Conservation (phyloP, 2,888 invertebrate species). For the Lasioglossum calceatum region DNA sequence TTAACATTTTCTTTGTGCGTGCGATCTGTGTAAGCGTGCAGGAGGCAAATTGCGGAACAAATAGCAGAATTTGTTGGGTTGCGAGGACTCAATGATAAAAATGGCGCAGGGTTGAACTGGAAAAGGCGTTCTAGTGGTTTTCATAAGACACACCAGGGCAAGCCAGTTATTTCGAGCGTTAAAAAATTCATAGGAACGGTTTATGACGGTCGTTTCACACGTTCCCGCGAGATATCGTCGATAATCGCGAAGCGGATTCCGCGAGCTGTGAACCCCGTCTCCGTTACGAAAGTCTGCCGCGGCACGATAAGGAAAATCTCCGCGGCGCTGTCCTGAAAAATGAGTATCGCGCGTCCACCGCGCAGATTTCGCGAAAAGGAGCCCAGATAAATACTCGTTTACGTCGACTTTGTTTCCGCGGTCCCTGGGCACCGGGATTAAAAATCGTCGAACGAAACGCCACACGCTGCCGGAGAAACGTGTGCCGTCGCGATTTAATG, state of each 20-base stretch:
- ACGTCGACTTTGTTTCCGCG: slow-evolving; percentile 26
- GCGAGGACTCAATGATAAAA: background rate
- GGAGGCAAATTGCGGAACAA: background rate
- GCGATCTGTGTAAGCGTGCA: too few species aligned
- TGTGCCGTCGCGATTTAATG: background rate
- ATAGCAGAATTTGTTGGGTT: background rate
- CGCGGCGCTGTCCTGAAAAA: slow-evolving; percentile 32
- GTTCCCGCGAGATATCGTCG: slow-evolving; percentile 57
- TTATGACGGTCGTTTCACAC: slow-evolving; percentile 13
- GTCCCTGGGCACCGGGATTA: background rate
- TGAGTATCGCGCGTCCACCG: slow-evolving; percentile 18
- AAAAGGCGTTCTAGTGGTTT: background rate
- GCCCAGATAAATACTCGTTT: slow-evolving; percentile 36
- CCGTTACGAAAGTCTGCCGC: slow-evolving; percentile 40
- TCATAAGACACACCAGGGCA: background rate
- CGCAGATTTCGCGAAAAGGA: slow-evolving; percentile 8
- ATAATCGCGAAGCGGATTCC: slow-evolving; percentile 44
- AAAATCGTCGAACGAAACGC: slow-evolving; percentile 18
- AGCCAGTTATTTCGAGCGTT: background rate
- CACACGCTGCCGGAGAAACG: background rate
- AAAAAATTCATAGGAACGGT: background rate
- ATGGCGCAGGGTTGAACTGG: background rate
- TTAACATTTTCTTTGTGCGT: background rate
- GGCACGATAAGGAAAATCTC: slow-evolving; percentile 58
- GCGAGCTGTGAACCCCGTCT: background rate